phyloP scores from a whole-genome alignment of 2,113 vertebrate species.

The Aythya baeri region DNA sequence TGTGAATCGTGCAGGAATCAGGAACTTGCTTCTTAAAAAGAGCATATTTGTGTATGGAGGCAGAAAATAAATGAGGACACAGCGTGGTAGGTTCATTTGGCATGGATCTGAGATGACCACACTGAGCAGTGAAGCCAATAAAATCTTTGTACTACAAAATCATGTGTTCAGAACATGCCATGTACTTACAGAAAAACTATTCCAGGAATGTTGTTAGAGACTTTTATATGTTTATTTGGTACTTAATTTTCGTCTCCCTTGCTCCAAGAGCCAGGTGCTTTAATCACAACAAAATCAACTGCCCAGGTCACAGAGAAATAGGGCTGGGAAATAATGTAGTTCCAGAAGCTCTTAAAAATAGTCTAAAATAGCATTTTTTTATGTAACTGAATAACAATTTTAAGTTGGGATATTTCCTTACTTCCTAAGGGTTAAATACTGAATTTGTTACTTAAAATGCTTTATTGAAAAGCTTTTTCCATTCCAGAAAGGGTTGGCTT shows the following conservation, averaged over 20 bases:
- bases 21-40: background rate
- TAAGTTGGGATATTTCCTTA: background rate
- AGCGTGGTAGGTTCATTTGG: background rate
- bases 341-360: background rate
- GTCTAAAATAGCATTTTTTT: background rate
- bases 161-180: slow-evolving; percentile 44
- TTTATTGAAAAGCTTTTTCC: background rate
- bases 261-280: slow-evolving; percentile 31
- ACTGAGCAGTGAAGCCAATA: slow-evolving; percentile 22
- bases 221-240: slow-evolving; percentile 46
- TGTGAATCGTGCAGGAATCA: background rate
- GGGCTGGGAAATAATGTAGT: background rate
- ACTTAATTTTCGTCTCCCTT: background rate
- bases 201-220: slow-evolving; percentile 51
- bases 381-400: background rate
- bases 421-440: background rate
- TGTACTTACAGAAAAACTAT: slow-evolving; percentile 37
- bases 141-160: slow-evolving; percentile 49
- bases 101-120: background rate
- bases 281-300: slow-evolving; percentile 10
- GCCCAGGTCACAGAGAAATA: background rate
- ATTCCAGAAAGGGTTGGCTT: background rate
- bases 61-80: background rate
- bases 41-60: background rate
- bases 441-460: slow-evolving; percentile 1